phyloP scores from a whole-genome alignment of 2,113 vertebrate genomes.

The Dascyllus trimaculatus region DNA sequence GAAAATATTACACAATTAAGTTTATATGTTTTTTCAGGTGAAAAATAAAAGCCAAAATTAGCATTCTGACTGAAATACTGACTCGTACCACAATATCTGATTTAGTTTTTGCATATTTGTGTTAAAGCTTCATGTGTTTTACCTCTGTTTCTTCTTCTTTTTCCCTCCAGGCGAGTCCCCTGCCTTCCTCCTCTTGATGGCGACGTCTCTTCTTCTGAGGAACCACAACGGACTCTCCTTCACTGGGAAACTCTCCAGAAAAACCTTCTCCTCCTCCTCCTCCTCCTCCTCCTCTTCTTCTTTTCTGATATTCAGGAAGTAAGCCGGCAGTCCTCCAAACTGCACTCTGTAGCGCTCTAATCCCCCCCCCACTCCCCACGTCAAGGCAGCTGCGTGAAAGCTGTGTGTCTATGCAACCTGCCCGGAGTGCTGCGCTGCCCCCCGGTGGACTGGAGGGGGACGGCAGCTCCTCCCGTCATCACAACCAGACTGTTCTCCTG shows the following conservation, averaged over 20 bases:
- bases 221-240: conserved; percentile 70
- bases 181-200: conserved; percentile 97
- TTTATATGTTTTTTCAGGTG: too few relatives aligned
- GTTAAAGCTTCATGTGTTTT: neutral
- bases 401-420: conserved; percentile 99
- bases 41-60: too few relatives aligned
- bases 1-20: too few relatives aligned
- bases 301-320: conserved; percentile 99
- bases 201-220: conserved; percentile 84
- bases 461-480: conserved; percentile 74
- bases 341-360: conserved; percentile 96
- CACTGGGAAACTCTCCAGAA: conserved; percentile 70
- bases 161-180: conserved; percentile 91
- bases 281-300: conserved; percentile 70
- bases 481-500: conserved; percentile 86
- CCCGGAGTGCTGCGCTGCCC: conserved; percentile 87
- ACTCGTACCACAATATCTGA: too few relatives aligned
- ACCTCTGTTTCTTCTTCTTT: conserved; percentile 14
- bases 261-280: conserved; percentile 70
- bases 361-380: conserved; percentile 63
- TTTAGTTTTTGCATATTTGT: too few relatives aligned
- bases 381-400: conserved; percentile 98
- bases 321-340: conserved; percentile 92
- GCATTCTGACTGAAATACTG: too few relatives aligned
- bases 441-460: conserved; percentile 88